Base-by-base conservation (phyloP, 2,113 vertebrate species). In the Zosterops lateralis region DNA sequence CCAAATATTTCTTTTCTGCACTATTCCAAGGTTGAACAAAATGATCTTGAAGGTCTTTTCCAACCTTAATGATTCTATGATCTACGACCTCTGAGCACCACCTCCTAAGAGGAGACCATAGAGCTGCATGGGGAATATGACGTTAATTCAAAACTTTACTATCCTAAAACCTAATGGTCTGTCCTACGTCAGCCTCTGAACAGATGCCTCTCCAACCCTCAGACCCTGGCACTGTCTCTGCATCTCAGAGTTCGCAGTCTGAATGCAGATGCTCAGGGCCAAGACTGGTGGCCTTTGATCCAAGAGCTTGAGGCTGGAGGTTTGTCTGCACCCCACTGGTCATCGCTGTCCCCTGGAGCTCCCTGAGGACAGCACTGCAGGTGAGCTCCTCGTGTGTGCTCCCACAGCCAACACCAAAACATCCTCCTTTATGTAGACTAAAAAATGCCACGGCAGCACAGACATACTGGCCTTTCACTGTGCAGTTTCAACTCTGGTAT, bases 311-410 rank as follows among this genome's bases (percentile, higher is more conserved):
- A 34, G 66, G 18, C 38, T 50, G 38, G 24, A 81, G 64, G 36
- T 5, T 31, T 12, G 10, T 14, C 54, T 31, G 36, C 17, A 1
- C 44, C 38, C 36, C 28, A 3, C 13, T 0, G 0, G 56, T 12
- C 68, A 16, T 38, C 0, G 1, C 3, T 24, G 51, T n/a, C 17
- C 42, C 40, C 32, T 8, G 12, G n/a, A 84, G 29, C 28, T 40
- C 45, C 21, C 20, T 18, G n/a, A 31, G 47, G 28, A 21, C 36
- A 83, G 64, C 29, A 6, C 7, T 7, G 56, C 50, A 71, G 64
- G 48, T 66, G 19, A 70, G 67, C 36, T 21, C 34, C 34, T 9
- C 1, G 1, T 1, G 7, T 16, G 19, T 0, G 0, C 34, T 44
- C 74, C 31, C 61, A 31, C 0, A 0, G 60, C 14, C 34, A n/a